These are phyloP conservation scores for Proteles cristata DNA, from an alignment of 2,113 vertebrate species.

Conservation along the genomic window DNA sequence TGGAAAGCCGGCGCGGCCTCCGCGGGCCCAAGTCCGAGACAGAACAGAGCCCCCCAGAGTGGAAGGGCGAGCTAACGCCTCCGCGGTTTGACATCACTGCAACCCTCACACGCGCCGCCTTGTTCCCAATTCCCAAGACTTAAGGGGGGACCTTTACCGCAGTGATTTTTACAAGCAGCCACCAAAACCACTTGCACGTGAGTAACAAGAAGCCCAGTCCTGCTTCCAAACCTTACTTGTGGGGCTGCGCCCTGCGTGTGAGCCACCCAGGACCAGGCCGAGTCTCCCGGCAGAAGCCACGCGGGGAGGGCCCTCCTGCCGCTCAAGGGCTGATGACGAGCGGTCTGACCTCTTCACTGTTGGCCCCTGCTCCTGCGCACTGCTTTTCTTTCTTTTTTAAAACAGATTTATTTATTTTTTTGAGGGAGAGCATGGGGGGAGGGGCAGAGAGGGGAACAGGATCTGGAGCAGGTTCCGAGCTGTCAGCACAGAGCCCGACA, in stretches of 20 bases:
- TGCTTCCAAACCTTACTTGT: neutral
- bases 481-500: too few relatives aligned
- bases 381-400: too few relatives aligned
- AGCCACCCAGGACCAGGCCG: rapidly evolving
- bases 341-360: neutral
- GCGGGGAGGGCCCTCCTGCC: too few relatives aligned
- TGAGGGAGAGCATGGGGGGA: too few relatives aligned
- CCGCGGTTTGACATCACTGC: rapidly evolving
- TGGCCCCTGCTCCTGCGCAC: rapidly evolving
- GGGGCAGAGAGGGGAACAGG: too few relatives aligned
- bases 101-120: neutral
- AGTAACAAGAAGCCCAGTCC: rapidly evolving
- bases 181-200: neutral
- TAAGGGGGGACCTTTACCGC: neutral
- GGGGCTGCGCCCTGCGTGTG: neutral
- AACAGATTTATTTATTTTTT: too few relatives aligned
- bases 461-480: too few relatives aligned
- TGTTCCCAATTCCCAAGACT: neutral
- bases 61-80: neutral
- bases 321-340: too few relatives aligned
- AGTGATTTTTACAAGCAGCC: neutral
- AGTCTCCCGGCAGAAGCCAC: neutral
- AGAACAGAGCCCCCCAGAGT: rapidly evolving
- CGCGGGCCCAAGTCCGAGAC: rapidly evolving
- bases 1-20: rapidly evolving